Base-by-base conservation (phyloP, 2,888 invertebrate genomes). In the Protophormia terraenovae region DNA sequence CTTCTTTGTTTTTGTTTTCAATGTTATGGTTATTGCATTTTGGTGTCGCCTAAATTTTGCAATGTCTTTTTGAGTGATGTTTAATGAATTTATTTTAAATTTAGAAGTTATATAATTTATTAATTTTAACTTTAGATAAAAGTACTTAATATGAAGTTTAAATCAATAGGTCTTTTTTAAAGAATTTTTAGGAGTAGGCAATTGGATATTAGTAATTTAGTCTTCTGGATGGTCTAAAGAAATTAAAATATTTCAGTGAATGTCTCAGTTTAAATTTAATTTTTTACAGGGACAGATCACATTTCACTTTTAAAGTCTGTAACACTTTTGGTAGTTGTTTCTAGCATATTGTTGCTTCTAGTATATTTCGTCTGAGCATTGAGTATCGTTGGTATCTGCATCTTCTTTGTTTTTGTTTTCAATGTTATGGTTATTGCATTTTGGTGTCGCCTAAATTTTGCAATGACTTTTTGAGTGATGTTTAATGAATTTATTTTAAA, bases 381-480 rank as follows among this genome's bases (percentile, higher is more conserved):
- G 32, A 27, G 16, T 16, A 14, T 6, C 10, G 45, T 45, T 81
- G 60, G 19, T n/a, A 22, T 24, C 32, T 64, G 35, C 35, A 12
- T 45, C 41, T 19, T 47, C 5, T 35, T 16, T 62, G 35, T 79
- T 64, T 71, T 69, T 24, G 50, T 3, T 81, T 81, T 82, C 76
- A 82, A 82, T 82, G 81, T 69, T 82, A 82, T 76, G 76, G 76
- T 82, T 62, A 71, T 47, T 82, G 82, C 22, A 19, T 71, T 76
- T 76, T 82, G 53, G 69, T 76, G 82, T 53, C 76, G 69, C 14
- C 45, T 19, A 22, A 27, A 32, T 75, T 8, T 27, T 53, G 50
- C 10, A 53, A 38, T 69, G 16, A 3, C 2, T 38, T 32, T 38
- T 24, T 12, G 50, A 50, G 22, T 12, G 29, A 38, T 12, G 55